Base-by-base conservation (phyloP, 2,113 vertebrate species). In the Rissa tridactyla region DNA sequence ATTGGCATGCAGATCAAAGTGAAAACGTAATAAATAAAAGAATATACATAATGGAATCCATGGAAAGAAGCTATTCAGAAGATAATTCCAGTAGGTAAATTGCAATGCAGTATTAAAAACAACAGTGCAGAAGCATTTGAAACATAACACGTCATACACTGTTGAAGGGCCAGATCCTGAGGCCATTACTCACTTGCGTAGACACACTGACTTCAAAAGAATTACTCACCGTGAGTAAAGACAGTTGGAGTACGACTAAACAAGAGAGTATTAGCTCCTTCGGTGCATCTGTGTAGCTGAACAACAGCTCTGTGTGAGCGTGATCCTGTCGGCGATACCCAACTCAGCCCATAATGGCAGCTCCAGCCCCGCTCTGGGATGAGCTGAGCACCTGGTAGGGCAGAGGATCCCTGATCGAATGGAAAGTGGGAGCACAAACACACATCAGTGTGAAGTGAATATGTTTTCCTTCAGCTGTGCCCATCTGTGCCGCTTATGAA, bases 1-100 rank as follows among this genome's bases (percentile, higher is more conserved):
- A 97, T 98, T 98, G 98, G 98, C 98, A 94, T 91, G 85, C 86
- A 98, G 97, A 98, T 98, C 98, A 98, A 98, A 98, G 98, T 72
- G 94, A 93, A 98, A 94, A 95, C 29, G 92, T 96, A 97, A 97
- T 98, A 98, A 98, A 98, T 97, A 97, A 95, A 98, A 97, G 88
- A 97, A 97, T 96, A 97, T 95, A 96, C 97, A 88, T 96, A 95
- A 90, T 95, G 95, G 95, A 97, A 97, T 97, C 97, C 96, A 81
- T 91, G 96, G 95, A 98, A 98, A 97, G 93, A 97, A 96, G 92
- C 95, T 91, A 97, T 96, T 97, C 93, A 94, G 94, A 86, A 94
- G 97, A 96, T 97, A 95, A 96, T 97, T 94, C 95, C 79, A 94
- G 87, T 66, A 95, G 70, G 96, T 89, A 94, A 96, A 95, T 94